phyloP scores from a whole-genome alignment of 2,113 vertebrate genomes.

The Psilopogon haemacephalus region DNA sequence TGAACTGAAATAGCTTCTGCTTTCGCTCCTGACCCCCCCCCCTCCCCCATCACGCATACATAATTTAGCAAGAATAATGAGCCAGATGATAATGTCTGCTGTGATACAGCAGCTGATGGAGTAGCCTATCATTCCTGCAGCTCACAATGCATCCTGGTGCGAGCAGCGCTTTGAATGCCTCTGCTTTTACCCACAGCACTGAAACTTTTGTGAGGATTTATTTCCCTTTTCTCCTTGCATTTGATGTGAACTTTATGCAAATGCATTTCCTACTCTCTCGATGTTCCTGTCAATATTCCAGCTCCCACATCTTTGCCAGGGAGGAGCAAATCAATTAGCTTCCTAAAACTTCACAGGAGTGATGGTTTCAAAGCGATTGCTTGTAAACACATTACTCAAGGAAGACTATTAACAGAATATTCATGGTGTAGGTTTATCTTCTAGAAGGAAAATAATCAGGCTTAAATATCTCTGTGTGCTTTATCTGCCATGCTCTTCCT shows the following conservation, averaged over 20 bases:
- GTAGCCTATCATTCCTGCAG: background rate
- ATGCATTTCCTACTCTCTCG: background rate
- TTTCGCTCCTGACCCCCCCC: background rate
- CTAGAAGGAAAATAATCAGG: background rate
- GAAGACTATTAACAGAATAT: background rate
- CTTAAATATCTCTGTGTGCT: background rate
- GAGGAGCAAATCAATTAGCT: constrained; percentile 3
- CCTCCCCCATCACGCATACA: background rate
- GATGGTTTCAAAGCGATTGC: constrained; percentile 5
- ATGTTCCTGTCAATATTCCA: background rate
- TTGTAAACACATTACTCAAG: background rate
- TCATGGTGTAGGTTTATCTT: background rate
- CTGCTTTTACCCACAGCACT: constrained; percentile 75
- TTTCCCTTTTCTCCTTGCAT: constrained; percentile 61
- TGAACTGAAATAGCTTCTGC: background rate
- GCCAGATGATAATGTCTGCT: background rate
- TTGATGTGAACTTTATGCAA: constrained; percentile 14
- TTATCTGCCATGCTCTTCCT: background rate
- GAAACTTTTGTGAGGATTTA: constrained; percentile 73
- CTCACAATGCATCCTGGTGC: background rate
- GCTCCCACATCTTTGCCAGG: background rate
- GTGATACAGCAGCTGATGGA: background rate
- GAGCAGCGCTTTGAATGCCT: constrained; percentile 71
- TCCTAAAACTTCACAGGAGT: background rate
- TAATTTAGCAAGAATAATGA: constrained; percentile 37